Conservation (phyloP, 2,797 vertebrate genomes). For the Galagoides demidoff region DNA sequence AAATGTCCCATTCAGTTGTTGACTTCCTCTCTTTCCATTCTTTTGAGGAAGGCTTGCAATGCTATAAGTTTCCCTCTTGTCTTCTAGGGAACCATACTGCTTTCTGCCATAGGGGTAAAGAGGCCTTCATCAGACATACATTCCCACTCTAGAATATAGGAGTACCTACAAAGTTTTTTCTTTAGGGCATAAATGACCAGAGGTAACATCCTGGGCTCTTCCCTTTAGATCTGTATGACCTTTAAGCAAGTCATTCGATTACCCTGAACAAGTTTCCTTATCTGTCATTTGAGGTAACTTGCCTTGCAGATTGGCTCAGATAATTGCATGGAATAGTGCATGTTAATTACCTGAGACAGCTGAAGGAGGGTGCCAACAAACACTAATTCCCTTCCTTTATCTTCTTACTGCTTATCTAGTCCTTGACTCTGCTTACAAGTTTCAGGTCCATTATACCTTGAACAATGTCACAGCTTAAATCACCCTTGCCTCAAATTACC, state of each 20-base stretch:
- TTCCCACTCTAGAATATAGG: background rate
- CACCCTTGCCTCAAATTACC: slow-evolving; percentile 3
- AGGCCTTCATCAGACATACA: background rate
- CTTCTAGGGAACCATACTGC: background rate
- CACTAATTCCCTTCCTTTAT: background rate
- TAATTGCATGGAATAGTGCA: background rate
- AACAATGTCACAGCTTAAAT: background rate
- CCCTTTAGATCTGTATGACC: background rate
- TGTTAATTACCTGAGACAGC: background rate
- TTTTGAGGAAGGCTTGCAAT: no score
- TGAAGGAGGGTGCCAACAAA: background rate
- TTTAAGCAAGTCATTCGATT: background rate
- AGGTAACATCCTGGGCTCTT: background rate
- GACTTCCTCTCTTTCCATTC: no score
- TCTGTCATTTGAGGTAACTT: background rate
- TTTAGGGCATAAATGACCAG: background rate
- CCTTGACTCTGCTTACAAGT: background rate
- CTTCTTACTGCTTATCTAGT: background rate
- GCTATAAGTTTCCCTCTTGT: no score
- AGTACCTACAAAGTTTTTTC: background rate
- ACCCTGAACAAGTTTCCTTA: background rate
- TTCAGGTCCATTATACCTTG: background rate
- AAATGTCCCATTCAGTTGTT: no score
- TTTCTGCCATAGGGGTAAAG: background rate
- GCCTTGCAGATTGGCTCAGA: background rate